Conservation (phyloP, 1,140 invertebrate genomes). For the Solenopsis invicta region DNA sequence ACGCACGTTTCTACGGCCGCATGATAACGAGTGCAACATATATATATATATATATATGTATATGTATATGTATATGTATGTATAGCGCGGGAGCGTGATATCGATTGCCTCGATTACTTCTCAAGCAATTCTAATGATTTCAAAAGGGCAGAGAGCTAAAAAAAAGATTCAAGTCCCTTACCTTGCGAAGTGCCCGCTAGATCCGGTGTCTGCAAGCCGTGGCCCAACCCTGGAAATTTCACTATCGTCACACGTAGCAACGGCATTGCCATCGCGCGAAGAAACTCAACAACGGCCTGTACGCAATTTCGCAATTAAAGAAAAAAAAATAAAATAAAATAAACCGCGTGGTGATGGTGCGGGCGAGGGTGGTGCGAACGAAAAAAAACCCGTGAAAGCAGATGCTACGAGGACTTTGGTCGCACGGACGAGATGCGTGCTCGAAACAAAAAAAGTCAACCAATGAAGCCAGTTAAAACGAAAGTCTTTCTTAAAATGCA, state of each 20-base stretch:
- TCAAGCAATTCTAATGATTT: constrained; percentile 80
- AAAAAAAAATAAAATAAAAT: no score
- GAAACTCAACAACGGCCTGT: constrained; percentile 79
- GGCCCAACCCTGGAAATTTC: constrained; percentile 89
- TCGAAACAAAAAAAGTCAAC: neutral
- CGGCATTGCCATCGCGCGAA: constrained; percentile 66
- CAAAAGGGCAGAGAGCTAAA: constrained; percentile 74
- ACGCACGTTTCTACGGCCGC: constrained; percentile 39
- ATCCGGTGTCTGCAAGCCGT: constrained; percentile 90
- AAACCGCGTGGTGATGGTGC: neutral
- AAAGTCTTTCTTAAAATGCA: neutral
- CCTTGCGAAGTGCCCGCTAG: constrained; percentile 94
- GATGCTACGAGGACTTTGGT: neutral
- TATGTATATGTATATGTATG: neutral
- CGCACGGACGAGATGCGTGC: neutral
- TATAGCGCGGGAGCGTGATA: constrained; percentile 26
- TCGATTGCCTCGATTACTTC: constrained; percentile 33
- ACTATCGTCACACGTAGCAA: constrained; percentile 86
- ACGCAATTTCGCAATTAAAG: constrained; percentile 85
- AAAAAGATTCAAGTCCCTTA: constrained; percentile 88
- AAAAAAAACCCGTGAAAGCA: neutral
- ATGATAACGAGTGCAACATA: constrained; percentile 42
- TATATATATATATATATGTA: neutral
- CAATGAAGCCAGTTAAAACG: neutral
- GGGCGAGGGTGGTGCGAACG: neutral